Percentiles rank a stretch among this genome's conserved stretches.
phyloP scores from a whole-genome alignment of 2,113 vertebrate genomes.

The Archilochus colubris region DNA sequence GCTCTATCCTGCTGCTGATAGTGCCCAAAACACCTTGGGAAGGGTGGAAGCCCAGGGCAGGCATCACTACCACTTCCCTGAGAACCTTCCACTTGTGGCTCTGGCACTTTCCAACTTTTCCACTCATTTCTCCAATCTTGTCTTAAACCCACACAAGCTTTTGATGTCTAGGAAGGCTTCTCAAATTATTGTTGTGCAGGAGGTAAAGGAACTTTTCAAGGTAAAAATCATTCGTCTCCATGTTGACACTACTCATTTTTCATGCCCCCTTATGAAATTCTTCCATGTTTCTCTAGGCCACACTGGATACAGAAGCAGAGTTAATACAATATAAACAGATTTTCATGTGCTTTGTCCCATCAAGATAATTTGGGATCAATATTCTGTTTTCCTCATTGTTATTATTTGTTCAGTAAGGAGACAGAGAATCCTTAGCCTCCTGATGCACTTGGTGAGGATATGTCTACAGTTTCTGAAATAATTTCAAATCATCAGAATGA shows the following conservation, averaged over 20 bases:
- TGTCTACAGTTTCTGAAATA: background rate
- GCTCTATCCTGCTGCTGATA: rapidly evolving
- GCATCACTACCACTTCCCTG: too few relatives aligned
- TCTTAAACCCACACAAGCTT: background rate
- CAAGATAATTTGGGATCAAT: background rate
- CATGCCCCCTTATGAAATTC: background rate
- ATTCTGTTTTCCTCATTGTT: background rate
- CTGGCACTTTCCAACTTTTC: background rate
- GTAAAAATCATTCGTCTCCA: background rate
- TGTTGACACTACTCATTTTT: background rate
- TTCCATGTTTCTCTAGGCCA: background rate
- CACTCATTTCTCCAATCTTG: background rate
- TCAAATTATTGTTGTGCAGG: background rate
- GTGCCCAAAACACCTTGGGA: background rate
- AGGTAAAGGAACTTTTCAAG: background rate
- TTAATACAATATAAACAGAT: background rate
- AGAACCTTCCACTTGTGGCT: background rate
- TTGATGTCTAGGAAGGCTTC: background rate
- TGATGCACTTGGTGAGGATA: background rate
- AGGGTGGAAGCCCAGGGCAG: background rate
- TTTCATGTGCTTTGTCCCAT: background rate
- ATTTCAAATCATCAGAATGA: background rate
- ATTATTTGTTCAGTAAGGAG: background rate
- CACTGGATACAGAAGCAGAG: background rate
- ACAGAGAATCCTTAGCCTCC: background rate